Percentiles rank a stretch among this genome's conserved stretches.
These are phyloP conservation scores for Mastigias papua DNA, from an alignment of 30 jellyfish, hydroid and myxozoan species.

Conservation along the genomic window DNA sequence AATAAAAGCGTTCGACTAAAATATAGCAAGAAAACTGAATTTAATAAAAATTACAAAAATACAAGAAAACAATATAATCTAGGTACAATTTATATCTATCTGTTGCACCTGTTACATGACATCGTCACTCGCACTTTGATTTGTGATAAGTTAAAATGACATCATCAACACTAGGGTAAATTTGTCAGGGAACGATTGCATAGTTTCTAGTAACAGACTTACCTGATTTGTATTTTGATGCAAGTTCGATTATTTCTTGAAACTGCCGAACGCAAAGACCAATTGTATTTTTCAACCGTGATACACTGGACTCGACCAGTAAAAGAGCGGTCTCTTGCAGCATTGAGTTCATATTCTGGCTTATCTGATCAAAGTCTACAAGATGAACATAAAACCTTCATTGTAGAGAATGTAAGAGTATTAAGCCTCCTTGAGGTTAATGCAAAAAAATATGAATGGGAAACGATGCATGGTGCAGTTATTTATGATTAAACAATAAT, in stretches of 20 bases:
- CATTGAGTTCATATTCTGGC: slow-evolving; percentile 29
- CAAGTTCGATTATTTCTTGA: slow-evolving; percentile 11
- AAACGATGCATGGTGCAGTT: no score
- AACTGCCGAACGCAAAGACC: not conserved
- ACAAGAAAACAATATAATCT: no score
- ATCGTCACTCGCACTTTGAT: no score
- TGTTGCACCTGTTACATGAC: no score
- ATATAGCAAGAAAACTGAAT: no score
- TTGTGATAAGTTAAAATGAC: not conserved
- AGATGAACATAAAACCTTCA: not conserved
- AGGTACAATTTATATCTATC: no score
- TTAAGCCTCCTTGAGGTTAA: no score
- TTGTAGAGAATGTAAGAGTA: no score
- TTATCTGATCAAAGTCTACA: slow-evolving; percentile 18
- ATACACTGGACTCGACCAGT: slow-evolving; percentile 21
- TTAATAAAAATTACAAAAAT: no score
- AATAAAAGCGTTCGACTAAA: no score
- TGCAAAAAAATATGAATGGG: no score
- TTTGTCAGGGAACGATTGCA: not conserved
- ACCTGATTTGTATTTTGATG: slow-evolving; percentile 17
- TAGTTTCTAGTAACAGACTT: not conserved
- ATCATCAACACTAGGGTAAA: not conserved
- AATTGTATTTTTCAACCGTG: not conserved
- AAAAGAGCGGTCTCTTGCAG: slow-evolving; percentile 13
- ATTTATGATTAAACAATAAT: no score